A percentile compares a stretch with the other conserved stretches of the same genome.
These are phyloP conservation scores for Tetropium fuscum DNA, from an alignment of 2,888 invertebrate species.

Conservation along the genomic window DNA sequence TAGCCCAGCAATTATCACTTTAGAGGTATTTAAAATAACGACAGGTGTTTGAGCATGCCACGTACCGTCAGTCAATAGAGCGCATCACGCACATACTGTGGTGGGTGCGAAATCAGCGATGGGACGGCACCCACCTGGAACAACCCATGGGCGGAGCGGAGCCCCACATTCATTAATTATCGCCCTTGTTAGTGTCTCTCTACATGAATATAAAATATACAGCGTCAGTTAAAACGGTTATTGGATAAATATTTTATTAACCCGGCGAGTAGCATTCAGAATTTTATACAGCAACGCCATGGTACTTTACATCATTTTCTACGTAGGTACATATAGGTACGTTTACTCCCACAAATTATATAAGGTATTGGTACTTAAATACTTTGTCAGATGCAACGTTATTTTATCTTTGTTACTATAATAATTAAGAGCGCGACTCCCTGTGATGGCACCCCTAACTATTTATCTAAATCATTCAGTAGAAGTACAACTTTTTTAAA, in stretches of 20 bases:
- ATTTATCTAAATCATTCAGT: too few relatives aligned
- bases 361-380: too few relatives aligned
- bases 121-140: constrained; percentile 51
- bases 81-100: constrained; percentile 49
- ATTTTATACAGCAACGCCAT: constrained; percentile 3
- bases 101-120: constrained; percentile 49
- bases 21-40: constrained; percentile 30
- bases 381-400: too few relatives aligned
- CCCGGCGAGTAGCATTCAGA: constrained; percentile 30
- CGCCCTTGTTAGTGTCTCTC: constrained; percentile 56
- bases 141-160: constrained; percentile 57
- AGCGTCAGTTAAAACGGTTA: constrained; percentile 32
- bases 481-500: too few relatives aligned
- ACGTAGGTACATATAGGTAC: too few relatives aligned
- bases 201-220: constrained; percentile 40
- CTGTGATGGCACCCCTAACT: too few relatives aligned
- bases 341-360: too few relatives aligned
- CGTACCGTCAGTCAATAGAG: constrained; percentile 47
- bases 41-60: constrained; percentile 38
- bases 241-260: constrained; percentile 37
- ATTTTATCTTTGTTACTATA: too few relatives aligned
- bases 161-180: constrained; percentile 58
- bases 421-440: too few relatives aligned
- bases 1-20: constrained; percentile 41
- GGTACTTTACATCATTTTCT: background rate